Conservation (phyloP, 2,797 vertebrate genomes). For the Huso huso region DNA sequence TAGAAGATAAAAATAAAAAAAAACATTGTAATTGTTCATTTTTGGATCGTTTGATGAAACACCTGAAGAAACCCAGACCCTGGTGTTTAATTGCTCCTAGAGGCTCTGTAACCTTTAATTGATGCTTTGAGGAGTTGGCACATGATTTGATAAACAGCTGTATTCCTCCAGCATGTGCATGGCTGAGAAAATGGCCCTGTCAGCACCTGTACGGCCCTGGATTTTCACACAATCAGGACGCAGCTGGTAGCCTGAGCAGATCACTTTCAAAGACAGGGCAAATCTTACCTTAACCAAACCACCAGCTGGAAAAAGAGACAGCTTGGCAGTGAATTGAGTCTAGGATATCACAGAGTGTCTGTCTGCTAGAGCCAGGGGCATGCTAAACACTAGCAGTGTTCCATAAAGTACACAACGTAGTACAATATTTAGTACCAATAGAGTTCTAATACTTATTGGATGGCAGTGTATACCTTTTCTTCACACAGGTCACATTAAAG, state of each 20-base stretch:
- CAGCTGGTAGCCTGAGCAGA: slow-evolving; percentile 10
- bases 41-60: no score
- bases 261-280: neutral
- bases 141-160: slow-evolving; percentile 8
- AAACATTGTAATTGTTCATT: no score
- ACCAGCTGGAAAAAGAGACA: neutral
- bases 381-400: no score
- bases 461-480: no score
- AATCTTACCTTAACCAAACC: neutral
- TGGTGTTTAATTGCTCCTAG: neutral
- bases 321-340: no score
- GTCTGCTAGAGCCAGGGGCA: no score
- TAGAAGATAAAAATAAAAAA: no score
- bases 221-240: neutral
- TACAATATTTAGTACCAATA: no score
- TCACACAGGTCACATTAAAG: no score
- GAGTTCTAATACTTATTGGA: no score
- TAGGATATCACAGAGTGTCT: no score
- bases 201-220: slow-evolving; percentile 16
- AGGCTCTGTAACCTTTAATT: neutral
- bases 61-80: neutral
- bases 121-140: neutral
- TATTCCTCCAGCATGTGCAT: neutral
- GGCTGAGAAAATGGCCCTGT: slow-evolving; percentile 4
- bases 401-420: no score